Percentiles rank a stretch among this genome's conserved stretches.
phyloP scores from a whole-genome alignment of 2,888 invertebrate species.

The Serrognathus titanus region DNA sequence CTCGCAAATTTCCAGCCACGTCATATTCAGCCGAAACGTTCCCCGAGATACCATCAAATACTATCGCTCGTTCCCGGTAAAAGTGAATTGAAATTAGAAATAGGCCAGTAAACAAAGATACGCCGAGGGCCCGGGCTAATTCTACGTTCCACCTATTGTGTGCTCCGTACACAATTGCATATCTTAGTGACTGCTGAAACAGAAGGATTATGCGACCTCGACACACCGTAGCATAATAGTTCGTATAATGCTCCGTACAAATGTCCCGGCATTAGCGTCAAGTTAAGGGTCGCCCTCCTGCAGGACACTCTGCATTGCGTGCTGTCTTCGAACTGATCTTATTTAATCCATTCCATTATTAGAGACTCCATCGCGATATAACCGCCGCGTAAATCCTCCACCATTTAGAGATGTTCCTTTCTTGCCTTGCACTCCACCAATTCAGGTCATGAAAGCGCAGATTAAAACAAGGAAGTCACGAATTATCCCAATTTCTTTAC shows the following conservation, averaged over 20 bases:
- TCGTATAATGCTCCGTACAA: constrained; percentile 38
- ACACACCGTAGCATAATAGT: constrained; percentile 36
- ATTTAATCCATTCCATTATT: constrained; percentile 32
- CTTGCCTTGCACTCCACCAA: too few relatives aligned
- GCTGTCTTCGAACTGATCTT: constrained; percentile 29
- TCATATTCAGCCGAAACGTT: constrained; percentile 36
- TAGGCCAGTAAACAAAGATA: neutral
- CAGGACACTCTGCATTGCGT: constrained; percentile 30
- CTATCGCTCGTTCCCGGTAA: constrained; percentile 27
- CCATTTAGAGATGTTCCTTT: too few relatives aligned
- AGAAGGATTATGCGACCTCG: constrained; percentile 39
- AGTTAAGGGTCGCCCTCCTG: constrained; percentile 28
- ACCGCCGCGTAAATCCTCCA: too few relatives aligned
- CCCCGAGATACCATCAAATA: constrained; percentile 32
- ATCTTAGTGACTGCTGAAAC: constrained; percentile 39
- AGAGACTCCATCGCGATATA: neutral
- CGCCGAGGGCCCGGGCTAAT: constrained; percentile 14
- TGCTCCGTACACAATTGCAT: constrained; percentile 38
- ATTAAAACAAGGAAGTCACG: too few relatives aligned
- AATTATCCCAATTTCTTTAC: too few relatives aligned
- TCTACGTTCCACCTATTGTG: constrained; percentile 35
- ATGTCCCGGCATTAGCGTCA: constrained; percentile 36
- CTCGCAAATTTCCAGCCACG: constrained; percentile 27
- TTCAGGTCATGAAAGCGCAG: too few relatives aligned
- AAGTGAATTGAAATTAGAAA: constrained; percentile 33